Percentiles rank a stretch among this genome's conserved stretches.
phyloP scores from a whole-genome alignment of 2,113 vertebrate genomes.

The Drymodes brunneopygia region DNA sequence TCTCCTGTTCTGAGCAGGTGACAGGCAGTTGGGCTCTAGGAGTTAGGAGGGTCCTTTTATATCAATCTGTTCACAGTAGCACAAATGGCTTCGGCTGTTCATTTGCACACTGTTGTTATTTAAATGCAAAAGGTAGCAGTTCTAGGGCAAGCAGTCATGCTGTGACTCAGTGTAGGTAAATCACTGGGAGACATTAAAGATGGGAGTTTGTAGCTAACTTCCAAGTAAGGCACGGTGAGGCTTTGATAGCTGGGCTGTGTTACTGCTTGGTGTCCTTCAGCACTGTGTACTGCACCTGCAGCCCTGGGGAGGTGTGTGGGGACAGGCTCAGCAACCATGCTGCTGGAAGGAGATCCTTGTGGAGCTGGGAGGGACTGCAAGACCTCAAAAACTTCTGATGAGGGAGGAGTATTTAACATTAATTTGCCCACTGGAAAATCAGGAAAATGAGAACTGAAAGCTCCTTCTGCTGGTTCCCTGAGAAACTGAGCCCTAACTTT shows the following conservation, averaged over 20 bases:
- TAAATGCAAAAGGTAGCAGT: neutral
- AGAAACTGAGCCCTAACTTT: neutral
- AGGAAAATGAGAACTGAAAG: neutral
- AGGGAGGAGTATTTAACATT: neutral
- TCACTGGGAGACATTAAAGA: neutral
- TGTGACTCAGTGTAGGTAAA: neutral
- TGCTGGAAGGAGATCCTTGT: neutral
- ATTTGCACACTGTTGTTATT: neutral
- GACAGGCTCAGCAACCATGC: rapidly evolving
- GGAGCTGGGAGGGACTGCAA: neutral
- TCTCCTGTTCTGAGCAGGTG: neutral
- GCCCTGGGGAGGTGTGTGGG: neutral
- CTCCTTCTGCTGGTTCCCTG: neutral
- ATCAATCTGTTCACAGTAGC: neutral
- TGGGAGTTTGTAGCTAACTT: neutral
- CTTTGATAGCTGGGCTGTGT: neutral
- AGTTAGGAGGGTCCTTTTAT: neutral
- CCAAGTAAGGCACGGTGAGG: neutral
- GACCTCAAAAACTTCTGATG: neutral
- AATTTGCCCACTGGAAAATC: neutral
- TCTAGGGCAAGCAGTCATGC: neutral
- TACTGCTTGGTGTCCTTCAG: neutral
- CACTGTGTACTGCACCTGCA: neutral
- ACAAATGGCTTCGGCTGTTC: neutral
- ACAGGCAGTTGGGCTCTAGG: neutral